A percentile compares a stretch with the other conserved stretches of the same genome.
phyloP scores from a whole-genome alignment of 2,888 invertebrate species.

The Drosophila pseudotalamancana region DNA sequence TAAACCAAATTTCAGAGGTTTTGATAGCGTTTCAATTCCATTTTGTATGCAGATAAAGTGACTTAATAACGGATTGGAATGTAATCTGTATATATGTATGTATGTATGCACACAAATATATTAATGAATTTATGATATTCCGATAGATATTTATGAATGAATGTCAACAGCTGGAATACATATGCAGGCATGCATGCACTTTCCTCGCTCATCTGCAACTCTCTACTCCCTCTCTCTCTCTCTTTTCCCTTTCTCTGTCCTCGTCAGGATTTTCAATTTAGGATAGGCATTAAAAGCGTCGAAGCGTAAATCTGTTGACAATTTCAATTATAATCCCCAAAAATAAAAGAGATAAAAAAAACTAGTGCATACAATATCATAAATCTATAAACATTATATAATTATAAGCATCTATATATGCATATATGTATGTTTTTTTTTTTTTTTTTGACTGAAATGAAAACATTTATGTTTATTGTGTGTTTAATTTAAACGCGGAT shows the following conservation, averaged over 20 bases:
- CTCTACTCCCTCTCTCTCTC: not conserved
- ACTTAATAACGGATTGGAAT: too few relatives aligned
- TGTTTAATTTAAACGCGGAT: not conserved
- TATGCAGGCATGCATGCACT: slow-evolving; percentile 9
- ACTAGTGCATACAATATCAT: not conserved
- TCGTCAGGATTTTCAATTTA: slow-evolving; percentile 7
- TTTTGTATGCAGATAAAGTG: too few relatives aligned
- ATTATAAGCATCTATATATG: not conserved
- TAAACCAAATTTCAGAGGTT: too few relatives aligned
- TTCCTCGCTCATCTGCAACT: too few relatives aligned
- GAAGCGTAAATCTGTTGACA: slow-evolving; percentile 54
- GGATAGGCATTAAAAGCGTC: slow-evolving; percentile 18
- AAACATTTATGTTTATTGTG: too few relatives aligned
- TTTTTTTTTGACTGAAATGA: not conserved
- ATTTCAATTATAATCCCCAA: slow-evolving; percentile 54
- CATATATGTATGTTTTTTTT: not conserved
- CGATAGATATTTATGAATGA: too few relatives aligned
- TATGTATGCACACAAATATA: not conserved
- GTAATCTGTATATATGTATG: too few relatives aligned
- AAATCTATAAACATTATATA: too few relatives aligned
- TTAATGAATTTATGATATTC: slow-evolving; percentile 3
- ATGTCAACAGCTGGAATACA: slow-evolving; percentile 5
- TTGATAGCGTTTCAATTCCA: too few relatives aligned
- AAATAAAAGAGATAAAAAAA: not conserved
- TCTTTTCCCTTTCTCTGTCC: not conserved